phyloP scores from a whole-genome alignment of 1,140 invertebrate genomes.

The Paraescarpia echinospica region DNA sequence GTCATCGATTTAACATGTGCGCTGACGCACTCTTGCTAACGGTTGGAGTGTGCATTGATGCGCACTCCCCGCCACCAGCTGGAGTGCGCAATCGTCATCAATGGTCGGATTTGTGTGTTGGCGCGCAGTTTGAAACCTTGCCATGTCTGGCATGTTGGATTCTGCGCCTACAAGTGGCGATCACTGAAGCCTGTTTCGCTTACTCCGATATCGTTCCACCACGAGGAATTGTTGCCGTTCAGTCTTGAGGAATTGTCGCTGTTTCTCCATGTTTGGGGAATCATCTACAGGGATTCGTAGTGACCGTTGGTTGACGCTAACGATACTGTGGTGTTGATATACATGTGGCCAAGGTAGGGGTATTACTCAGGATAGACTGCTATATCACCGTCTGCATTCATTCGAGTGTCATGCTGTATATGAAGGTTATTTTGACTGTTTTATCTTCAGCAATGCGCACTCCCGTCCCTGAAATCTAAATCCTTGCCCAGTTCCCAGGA shows the following conservation, averaged over 20 bases:
- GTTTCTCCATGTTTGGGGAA: not conserved
- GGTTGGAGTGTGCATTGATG: not conserved
- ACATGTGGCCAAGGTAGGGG: not conserved
- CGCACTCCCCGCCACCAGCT: not conserved
- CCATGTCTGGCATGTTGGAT: not conserved
- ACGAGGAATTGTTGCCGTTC: not conserved
- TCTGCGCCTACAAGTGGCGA: not conserved
- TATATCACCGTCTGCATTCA: not conserved
- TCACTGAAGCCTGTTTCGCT: not conserved
- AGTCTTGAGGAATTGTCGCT: not conserved
- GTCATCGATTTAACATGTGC: not conserved
- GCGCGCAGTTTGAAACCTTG: not conserved
- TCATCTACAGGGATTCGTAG: not conserved
- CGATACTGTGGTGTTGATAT: not conserved
- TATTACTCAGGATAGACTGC: not conserved
- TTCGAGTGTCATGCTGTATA: not conserved
- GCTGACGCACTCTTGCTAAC: not conserved
- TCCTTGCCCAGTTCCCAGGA: not conserved
- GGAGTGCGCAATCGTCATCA: not conserved
- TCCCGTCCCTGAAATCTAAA: not conserved
- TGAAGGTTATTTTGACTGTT: not conserved
- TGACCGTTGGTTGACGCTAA: not conserved
- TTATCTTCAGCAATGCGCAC: not conserved
- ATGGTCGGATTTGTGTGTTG: not conserved
- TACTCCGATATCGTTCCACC: not conserved